phyloP scores from a whole-genome alignment of 2,888 invertebrate genomes.

The Bedellia somnulentella region DNA sequence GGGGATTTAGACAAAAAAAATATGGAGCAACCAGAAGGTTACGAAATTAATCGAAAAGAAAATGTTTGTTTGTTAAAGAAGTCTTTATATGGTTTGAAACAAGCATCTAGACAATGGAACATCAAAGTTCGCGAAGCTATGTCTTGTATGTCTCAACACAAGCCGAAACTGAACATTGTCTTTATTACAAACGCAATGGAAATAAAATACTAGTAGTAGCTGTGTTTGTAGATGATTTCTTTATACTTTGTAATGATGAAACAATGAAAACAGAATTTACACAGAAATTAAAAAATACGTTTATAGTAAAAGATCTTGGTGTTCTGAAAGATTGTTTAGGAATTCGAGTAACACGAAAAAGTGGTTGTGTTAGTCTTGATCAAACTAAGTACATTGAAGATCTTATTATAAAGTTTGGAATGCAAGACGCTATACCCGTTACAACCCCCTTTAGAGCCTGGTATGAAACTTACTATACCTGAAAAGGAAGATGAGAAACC shows the following conservation, averaged over 20 bases:
- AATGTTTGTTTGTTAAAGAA: background rate
- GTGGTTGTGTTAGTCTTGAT: too few species aligned
- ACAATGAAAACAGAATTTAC: background rate
- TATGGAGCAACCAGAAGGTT: slow-evolving; percentile 1
- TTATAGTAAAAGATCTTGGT: background rate
- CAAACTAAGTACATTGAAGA: too few species aligned
- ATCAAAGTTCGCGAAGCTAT: background rate
- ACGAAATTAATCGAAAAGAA: background rate
- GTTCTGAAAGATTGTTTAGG: too few species aligned
- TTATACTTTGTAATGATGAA: background rate
- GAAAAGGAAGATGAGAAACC: too few species aligned
- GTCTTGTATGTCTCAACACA: background rate
- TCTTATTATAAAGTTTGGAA: too few species aligned
- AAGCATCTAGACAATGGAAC: background rate
- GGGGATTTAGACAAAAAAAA: background rate
- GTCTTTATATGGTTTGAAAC: background rate
- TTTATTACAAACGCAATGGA: background rate
- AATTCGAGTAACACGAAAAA: too few species aligned
- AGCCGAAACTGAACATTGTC: background rate
- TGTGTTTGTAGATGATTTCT: background rate
- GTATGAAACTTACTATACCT: too few species aligned
- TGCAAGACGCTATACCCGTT: too few species aligned
- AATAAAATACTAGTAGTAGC: background rate
- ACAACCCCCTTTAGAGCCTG: too few species aligned
- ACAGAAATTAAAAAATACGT: background rate